Evolutionary conservation across 2,113 vertebrate species (phyloP).

Genomic region (Tragelaphus buxtoni): DNA sequence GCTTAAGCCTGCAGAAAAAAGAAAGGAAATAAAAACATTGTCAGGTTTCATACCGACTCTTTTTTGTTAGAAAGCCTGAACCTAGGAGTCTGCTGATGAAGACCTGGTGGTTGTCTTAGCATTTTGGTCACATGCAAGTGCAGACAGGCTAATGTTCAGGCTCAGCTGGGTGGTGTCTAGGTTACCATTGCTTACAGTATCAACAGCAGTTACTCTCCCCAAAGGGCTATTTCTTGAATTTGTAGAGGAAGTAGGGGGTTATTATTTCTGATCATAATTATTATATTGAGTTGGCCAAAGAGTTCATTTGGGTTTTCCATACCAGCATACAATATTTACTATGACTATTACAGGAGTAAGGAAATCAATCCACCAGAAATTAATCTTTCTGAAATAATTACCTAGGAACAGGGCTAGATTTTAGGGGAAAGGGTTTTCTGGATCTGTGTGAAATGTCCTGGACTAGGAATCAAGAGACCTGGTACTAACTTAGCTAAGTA

Average conservation of each 20-base stretch:
- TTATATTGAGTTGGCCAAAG: neutral
- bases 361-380: neutral
- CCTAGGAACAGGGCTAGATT: neutral
- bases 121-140: neutral
- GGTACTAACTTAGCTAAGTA: neutral
- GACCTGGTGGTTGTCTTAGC: neutral
- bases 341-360: neutral
- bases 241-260: neutral
- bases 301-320: neutral
- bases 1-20: neutral
- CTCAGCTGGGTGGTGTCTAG: no score
- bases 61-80: constrained; percentile 12
- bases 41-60: neutral
- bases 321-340: neutral
- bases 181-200: neutral
- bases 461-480: neutral
- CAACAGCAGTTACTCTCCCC: neutral
- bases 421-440: neutral
- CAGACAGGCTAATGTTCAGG: neutral
- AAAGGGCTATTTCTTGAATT: neutral
- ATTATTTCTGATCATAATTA: neutral
- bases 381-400: neutral
- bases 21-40: constrained; percentile 12
- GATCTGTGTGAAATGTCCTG: neutral
- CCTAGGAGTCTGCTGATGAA: neutral